These are phyloP conservation scores for Amblyopsis rosae DNA, from an alignment of 2,113 vertebrate species.

Conservation along the genomic window DNA sequence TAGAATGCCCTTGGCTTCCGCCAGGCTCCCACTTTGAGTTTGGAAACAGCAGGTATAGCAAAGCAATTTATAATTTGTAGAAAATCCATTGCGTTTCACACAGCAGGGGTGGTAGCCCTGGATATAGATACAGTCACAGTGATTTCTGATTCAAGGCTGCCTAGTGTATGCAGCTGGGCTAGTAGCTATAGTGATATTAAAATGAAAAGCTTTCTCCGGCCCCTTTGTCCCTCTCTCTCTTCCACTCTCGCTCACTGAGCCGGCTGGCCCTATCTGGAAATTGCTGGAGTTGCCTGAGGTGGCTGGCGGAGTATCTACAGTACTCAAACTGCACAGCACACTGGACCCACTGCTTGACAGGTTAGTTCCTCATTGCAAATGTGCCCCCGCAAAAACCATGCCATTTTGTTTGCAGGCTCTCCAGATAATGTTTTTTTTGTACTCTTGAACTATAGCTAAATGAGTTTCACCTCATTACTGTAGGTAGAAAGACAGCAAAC, in stretches of 20 bases:
- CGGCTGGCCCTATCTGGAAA: conserved; percentile 62
- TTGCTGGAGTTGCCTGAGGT: conserved; percentile 57
- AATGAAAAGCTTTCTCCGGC: conserved; percentile 53
- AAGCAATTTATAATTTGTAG: conserved; percentile 31
- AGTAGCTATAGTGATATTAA: conserved; percentile 55
- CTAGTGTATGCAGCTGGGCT: conserved; percentile 36
- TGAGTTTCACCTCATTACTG: conserved; percentile 43
- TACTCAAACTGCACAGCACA: conserved; percentile 47
- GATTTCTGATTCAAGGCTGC: conserved; percentile 39
- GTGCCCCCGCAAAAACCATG: conserved; percentile 1
- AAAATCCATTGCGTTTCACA: conserved; percentile 51
- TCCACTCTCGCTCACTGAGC: conserved; percentile 34
- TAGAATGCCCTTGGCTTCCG: background rate
- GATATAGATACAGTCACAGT: conserved; percentile 33
- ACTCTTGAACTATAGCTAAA: conserved; percentile 10
- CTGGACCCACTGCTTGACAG: conserved; percentile 46
- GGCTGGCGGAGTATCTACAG: conserved; percentile 60
- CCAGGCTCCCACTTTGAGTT: conserved; percentile 10
- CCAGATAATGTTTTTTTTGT: conserved; percentile 12
- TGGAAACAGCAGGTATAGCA: conserved; percentile 13
- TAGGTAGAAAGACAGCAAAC: conserved; percentile 25
- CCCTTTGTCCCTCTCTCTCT: conserved; percentile 55
- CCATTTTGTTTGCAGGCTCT: conserved; percentile 49
- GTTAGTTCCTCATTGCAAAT: conserved; percentile 44
- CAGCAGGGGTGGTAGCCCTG: conserved; percentile 24